Base-by-base conservation (phyloP, 1,140 invertebrate species). In the Heterodera schachtii region DNA sequence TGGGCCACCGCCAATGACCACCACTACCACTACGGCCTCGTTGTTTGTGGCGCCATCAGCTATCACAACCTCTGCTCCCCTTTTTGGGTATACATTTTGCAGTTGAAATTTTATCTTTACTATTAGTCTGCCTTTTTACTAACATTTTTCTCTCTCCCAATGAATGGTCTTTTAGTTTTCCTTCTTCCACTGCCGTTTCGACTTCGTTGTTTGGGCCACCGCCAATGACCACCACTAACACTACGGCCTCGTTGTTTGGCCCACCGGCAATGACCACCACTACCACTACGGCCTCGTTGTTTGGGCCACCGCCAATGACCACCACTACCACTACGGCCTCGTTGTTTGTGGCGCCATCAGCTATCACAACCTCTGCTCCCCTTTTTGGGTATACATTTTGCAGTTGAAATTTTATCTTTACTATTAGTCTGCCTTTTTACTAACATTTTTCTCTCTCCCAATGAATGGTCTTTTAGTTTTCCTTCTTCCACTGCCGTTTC, bases 281-380 rank as follows among this genome's bases (percentile, higher is more conserved):
- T 70, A 44, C 73, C 70, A 11, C n/a, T 77, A 41, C 49, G n/a
- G 52, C 47, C 19, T 19, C 46, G 52, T 9, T 74, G 7, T 77
- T n/a, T 46, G 43, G 46, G n/a, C 44, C 52, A 9, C 64, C 75
- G 0, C 13, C 75, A 16, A 73, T 44, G 43, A 75, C 69, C 8
- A 75, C 75, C 16, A 75, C 75, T 5, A 67, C 44, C n/a, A 41
- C 46, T 19, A 21, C 75, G 16, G 43, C 66, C n/a, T 16, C 75
- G 66, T 49, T 71, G 13, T 43, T 71, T 44, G 16, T 16, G 66
- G 13, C 43, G 3, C 47, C 47, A 19, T 5, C 75, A 7, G 41
- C 5, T 19, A 6, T 67, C 4, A 49, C 70, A 3, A 31, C 67
- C 1, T 19, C 47, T n/a, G 69, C 44, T 21, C 57, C 57, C 9